Percentiles rank a stretch among this genome's conserved stretches.
These are phyloP conservation scores for Carduelis carduelis DNA, from an alignment of 2,797 vertebrate genomes.

Conservation along the genomic window DNA sequence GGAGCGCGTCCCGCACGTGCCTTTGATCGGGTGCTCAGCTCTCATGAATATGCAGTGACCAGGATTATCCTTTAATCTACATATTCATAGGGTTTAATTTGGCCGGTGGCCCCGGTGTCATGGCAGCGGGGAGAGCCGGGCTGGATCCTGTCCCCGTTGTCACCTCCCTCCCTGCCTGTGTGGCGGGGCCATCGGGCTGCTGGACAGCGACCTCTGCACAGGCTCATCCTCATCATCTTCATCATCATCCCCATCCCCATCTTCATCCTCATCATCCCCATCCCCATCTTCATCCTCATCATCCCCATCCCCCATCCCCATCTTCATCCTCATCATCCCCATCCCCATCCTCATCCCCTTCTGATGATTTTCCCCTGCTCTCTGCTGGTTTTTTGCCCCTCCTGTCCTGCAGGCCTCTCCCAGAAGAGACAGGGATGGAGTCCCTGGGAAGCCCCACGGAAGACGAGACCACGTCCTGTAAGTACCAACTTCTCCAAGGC, in stretches of 20 bases:
- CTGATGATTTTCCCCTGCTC: background rate
- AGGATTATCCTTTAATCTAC: slow-evolving; percentile 33
- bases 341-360: background rate
- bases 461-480: slow-evolving; percentile 81
- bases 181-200: background rate
- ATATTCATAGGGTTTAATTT: slow-evolving; percentile 29
- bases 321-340: background rate
- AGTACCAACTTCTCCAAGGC: slow-evolving; percentile 61
- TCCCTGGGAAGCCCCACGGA: slow-evolving; percentile 81
- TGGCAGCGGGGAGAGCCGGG: background rate
- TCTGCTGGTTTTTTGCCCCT: background rate
- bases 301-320: too few species aligned
- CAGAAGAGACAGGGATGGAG: slow-evolving; percentile 90
- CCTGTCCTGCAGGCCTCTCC: slow-evolving; percentile 79
- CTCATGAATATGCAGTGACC: background rate
- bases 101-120: background rate
- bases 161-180: background rate
- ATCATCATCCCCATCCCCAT: too few species aligned
- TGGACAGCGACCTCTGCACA: background rate
- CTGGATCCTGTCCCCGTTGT: background rate
- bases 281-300: background rate
- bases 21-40: background rate
- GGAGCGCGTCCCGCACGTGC: accelerated
- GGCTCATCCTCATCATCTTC: too few species aligned
- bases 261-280: background rate